Evolutionary conservation across 2,113 vertebrate species (phyloP).

Genomic region (Leuciscus idus): DNA sequence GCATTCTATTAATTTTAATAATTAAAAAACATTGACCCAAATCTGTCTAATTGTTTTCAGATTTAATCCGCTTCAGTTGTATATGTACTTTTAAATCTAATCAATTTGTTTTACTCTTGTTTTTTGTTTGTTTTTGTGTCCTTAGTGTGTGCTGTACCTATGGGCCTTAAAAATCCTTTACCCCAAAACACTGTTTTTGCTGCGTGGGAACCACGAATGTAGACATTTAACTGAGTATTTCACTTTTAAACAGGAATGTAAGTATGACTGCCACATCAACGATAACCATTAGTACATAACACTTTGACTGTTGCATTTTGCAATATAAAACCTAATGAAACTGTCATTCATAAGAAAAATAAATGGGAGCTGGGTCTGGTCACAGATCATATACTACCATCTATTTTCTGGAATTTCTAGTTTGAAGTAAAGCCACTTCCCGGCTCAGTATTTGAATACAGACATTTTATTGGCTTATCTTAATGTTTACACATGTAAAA

Average conservation of each 20-base stretch:
- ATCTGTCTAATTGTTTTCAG: no score
- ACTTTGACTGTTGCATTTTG: neutral
- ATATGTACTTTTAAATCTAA: neutral
- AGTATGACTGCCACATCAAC: slow-evolving; percentile 73
- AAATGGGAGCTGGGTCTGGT: neutral
- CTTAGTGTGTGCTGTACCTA: slow-evolving; percentile 98
- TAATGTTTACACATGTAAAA: slow-evolving; percentile 77
- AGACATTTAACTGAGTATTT: slow-evolving; percentile 99
- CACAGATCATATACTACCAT: slow-evolving; percentile 17
- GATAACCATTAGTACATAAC: neutral
- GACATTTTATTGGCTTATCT: slow-evolving; percentile 50
- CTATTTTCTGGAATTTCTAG: slow-evolving; percentile 40
- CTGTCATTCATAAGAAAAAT: neutral
- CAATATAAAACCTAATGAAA: neutral
- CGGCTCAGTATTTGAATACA: slow-evolving; percentile 45
- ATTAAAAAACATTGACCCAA: no score
- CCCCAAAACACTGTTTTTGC: slow-evolving; percentile 99
- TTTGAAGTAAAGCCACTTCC: slow-evolving; percentile 53
- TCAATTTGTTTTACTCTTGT: neutral
- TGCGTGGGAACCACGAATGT: slow-evolving; percentile 99
- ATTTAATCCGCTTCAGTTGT: neutral
- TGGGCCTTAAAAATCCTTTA: slow-evolving; percentile 99
- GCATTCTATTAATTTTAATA: no score
- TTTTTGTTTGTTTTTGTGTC: neutral
- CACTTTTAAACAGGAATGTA: slow-evolving; percentile 99